Conservation (phyloP, 2,797 vertebrate genomes). For the Lophotriccus pileatus region DNA sequence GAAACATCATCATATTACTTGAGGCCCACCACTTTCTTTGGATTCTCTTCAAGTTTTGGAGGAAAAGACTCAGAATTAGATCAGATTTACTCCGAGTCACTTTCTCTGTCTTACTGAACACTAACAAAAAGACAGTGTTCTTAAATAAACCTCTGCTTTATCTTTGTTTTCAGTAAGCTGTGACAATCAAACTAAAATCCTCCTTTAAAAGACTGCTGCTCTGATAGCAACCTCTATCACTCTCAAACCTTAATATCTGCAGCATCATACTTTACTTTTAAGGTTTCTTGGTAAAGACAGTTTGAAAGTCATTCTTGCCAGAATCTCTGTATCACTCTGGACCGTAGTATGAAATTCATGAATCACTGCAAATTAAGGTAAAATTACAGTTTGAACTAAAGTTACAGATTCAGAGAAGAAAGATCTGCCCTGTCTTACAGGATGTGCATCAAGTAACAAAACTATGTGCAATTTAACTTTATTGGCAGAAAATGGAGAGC, state of each 20-base stretch:
- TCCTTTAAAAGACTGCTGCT: constrained; percentile 21
- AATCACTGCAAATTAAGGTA: constrained; percentile 19
- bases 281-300: constrained; percentile 12
- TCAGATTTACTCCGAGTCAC: not conserved
- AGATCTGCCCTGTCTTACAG: not conserved
- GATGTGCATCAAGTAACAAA: not conserved
- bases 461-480: not conserved
- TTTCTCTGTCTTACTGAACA: not conserved
- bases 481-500: not conserved
- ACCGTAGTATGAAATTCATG: not conserved
- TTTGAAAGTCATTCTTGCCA: not conserved
- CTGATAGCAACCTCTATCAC: constrained; percentile 27
- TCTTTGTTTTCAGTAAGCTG: constrained; percentile 14
- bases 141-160: not conserved
- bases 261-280: constrained; percentile 7
- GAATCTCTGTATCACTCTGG: not conserved
- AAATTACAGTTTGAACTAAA: not conserved
- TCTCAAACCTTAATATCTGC: constrained; percentile 24
- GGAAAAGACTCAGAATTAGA: not conserved
- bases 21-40: not conserved
- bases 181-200: not conserved
- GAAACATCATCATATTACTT: not conserved
- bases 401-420: not conserved
- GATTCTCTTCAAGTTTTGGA: not conserved
- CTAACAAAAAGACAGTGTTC: not conserved